A percentile compares a stretch with the other conserved stretches of the same genome.
Evolutionary conservation across 2,113 vertebrate species (phyloP).

Genomic region (Chitala chitala): DNA sequence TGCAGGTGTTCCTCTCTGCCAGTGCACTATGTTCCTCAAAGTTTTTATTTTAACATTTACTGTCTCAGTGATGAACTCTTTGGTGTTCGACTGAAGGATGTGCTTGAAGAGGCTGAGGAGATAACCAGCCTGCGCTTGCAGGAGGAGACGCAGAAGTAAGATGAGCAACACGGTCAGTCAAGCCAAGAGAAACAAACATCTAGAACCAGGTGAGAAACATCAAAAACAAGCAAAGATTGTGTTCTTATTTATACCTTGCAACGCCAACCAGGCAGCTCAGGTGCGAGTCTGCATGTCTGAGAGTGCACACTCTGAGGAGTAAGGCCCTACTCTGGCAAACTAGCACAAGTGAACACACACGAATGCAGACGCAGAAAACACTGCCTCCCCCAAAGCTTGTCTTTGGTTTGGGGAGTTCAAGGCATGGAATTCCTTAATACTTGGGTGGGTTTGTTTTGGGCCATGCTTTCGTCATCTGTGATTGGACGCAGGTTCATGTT

Average conservation of each 20-base stretch:
- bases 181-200: background rate
- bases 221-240: background rate
- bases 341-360: background rate
- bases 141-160: background rate
- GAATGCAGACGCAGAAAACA: background rate
- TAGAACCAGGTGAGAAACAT: slow-evolving; percentile 4
- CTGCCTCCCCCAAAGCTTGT: background rate
- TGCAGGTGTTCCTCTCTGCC: no score
- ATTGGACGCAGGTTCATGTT: slow-evolving; percentile 14
- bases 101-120: background rate
- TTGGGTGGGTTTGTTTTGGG: slow-evolving; percentile 16
- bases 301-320: background rate
- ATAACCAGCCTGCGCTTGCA: background rate
- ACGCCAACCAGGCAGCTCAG: background rate
- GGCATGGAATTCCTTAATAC: slow-evolving; percentile 6
- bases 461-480: slow-evolving; percentile 10
- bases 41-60: no score
- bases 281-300: slow-evolving; percentile 3
- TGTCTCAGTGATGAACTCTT: no score
- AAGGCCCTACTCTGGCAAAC: background rate
- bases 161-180: background rate
- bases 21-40: no score
- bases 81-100: no score
- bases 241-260: background rate
- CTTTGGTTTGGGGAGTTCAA: background rate